Base-by-base conservation (phyloP, 2,113 vertebrate species). In the Gymnobelideus leadbeateri region DNA sequence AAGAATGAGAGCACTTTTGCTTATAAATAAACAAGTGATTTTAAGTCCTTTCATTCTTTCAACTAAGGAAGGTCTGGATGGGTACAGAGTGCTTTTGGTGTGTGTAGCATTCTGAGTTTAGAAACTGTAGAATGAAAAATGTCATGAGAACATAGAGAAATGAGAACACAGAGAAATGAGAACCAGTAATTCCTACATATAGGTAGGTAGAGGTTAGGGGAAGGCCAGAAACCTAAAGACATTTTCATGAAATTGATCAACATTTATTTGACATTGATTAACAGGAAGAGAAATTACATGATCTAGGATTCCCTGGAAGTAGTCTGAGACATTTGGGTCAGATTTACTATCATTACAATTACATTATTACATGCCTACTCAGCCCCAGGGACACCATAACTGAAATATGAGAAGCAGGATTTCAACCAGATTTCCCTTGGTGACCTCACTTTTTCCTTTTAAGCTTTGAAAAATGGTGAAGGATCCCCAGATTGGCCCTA, bases 161-260 rank as follows among this genome's bases (percentile, higher is more conserved):
- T 0, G 8, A 97, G 93, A 97, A 97, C 51, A 92, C 92, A 89
- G 92, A 97, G 96, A 97, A 98, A 97, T 97, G 96, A 94, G 16
- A 95, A 93, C 95, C 49, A 0, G 95, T 97, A 84, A 93, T 94
- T 46, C 51, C 94, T 98, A 94, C 54, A 53, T 91, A 46, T 25
- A 91, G 91, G 89, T 37, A 26, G 47, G 94, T 21, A 49, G 14
- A 28, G 54, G n/a, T 43, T 84, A 21, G n/a, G 37, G 37, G 68
- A 23, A 84, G 37, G n/a, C 19, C 95, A 97, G 57, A 77, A 93
- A 92, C 11, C 68, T 50, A 95, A 95, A 94, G 43, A 49, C 26
- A 77, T 93, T 93, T 96, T 92, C 77, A 2, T 91, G 57, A 89
- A 49, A 68, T 90, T 95, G 84, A 57, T 50, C 31, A 97, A 49